Conservation (phyloP, 1,140 invertebrate species). For the Chironomus tepperi region DNA sequence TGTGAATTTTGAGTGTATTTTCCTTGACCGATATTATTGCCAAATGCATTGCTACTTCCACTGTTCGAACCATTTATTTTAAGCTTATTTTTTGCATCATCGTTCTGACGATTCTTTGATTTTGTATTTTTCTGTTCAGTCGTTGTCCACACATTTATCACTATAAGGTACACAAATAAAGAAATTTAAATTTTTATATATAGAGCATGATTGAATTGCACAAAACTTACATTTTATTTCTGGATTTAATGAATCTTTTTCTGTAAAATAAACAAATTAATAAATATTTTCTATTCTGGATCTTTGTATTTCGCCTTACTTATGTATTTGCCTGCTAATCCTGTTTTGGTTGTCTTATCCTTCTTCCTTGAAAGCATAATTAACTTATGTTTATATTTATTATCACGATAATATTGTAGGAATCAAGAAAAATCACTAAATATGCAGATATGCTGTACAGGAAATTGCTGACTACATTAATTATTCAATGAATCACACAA, state of each 20-base stretch:
- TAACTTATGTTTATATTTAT: background rate
- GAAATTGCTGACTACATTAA: too few relatives aligned
- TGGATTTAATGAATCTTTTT: constrained; percentile 12
- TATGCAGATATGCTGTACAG: too few relatives aligned
- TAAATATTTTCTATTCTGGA: background rate
- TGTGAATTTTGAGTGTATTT: background rate
- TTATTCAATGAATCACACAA: too few relatives aligned
- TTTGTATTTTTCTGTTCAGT: constrained; percentile 8
- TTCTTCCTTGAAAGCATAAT: background rate
- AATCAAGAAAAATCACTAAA: too few relatives aligned
- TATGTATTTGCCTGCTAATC: constrained; percentile 1
- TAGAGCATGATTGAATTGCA: background rate
- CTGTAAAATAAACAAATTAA: background rate
- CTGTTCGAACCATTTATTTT: background rate
- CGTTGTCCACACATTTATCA: background rate
- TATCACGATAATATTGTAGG: too few relatives aligned
- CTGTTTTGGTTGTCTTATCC: background rate
- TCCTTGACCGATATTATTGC: background rate
- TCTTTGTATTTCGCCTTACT: background rate
- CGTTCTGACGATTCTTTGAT: background rate
- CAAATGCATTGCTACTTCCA: background rate
- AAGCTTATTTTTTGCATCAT: background rate
- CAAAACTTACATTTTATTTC: background rate
- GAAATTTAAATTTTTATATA: background rate
- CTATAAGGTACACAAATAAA: background rate